Conservation (phyloP, 2,888 invertebrate genomes). For the Schizotus pectinicornis region DNA sequence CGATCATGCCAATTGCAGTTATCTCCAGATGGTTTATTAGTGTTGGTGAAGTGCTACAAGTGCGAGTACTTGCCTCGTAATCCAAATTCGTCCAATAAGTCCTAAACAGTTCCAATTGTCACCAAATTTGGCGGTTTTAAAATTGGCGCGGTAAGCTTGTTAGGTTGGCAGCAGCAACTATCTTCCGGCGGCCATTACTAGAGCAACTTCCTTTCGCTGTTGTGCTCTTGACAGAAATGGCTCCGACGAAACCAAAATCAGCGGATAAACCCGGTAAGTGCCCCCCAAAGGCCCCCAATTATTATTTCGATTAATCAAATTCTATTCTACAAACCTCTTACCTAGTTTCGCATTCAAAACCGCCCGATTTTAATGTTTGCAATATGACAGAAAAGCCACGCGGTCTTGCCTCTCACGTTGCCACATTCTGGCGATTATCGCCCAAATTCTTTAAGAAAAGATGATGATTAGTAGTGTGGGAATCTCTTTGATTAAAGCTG, state of each 20-base stretch:
- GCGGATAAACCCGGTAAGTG: slow-evolving; percentile 83
- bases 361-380: not conserved
- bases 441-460: not conserved
- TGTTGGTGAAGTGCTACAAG: slow-evolving; percentile 49
- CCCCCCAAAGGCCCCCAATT: slow-evolving; percentile 33
- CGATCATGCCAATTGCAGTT: slow-evolving; percentile 51
- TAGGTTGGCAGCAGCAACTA: not conserved
- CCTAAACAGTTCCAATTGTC: slow-evolving; percentile 3
- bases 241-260: slow-evolving; percentile 81
- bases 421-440: not conserved
- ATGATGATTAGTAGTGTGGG: slow-evolving; percentile 62
- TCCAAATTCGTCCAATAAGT: not conserved
- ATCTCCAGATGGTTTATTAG: slow-evolving; percentile 44
- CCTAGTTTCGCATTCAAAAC: slow-evolving; percentile 7
- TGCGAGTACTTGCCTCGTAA: slow-evolving; percentile 39
- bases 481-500: slow-evolving; percentile 64
- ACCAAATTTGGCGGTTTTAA: slow-evolving; percentile 11
- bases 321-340: not conserved
- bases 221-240: slow-evolving; percentile 68
- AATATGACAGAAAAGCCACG: slow-evolving; percentile 36
- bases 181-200: slow-evolving; percentile 30
- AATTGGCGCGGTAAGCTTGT: slow-evolving; percentile 9
- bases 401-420: slow-evolving; percentile 29
- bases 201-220: slow-evolving; percentile 49
- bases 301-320: slow-evolving; percentile 19